A percentile compares a stretch with the other conserved stretches of the same genome.
Evolutionary conservation across 2,888 invertebrate species (phyloP).

Genomic region (Melipona beecheii): DNA sequence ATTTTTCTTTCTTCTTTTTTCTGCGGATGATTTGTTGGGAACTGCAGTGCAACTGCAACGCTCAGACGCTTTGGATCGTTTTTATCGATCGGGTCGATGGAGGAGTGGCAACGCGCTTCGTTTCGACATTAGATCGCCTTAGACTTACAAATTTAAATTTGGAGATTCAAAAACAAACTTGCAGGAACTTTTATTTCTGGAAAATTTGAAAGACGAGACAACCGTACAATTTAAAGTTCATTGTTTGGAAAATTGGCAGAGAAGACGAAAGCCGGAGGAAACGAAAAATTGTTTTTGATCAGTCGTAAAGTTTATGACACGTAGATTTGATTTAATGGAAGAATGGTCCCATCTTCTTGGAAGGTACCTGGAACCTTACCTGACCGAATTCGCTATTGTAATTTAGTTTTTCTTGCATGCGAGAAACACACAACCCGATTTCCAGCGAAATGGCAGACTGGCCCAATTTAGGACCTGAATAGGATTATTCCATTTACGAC

Average conservation of each 20-base stretch:
- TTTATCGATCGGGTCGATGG: too few species aligned
- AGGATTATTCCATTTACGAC: constrained; percentile 66
- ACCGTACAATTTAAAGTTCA: background rate
- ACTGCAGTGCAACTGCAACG: background rate
- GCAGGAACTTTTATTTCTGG: background rate
- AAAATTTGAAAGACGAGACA: background rate
- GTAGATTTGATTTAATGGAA: background rate
- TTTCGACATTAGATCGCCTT: too few species aligned
- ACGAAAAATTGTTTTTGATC: background rate
- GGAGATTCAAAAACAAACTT: too few species aligned
- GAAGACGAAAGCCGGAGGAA: background rate
- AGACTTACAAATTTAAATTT: too few species aligned
- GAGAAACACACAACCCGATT: constrained; percentile 79
- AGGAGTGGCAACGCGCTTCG: too few species aligned
- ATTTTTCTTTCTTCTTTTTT: background rate
- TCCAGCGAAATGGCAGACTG: constrained; percentile 70
- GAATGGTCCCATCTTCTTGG: background rate
- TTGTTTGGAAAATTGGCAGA: background rate
- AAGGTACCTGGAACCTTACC: constrained; percentile 49
- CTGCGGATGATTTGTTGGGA: background rate
- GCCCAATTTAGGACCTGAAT: constrained; percentile 75
- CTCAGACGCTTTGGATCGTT: too few species aligned
- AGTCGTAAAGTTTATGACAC: background rate
- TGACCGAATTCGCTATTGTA: constrained; percentile 60
- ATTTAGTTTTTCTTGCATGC: constrained; percentile 72